Evolutionary conservation across 2,797 vertebrate species (phyloP).

Genomic region (Emys orbicularis): DNA sequence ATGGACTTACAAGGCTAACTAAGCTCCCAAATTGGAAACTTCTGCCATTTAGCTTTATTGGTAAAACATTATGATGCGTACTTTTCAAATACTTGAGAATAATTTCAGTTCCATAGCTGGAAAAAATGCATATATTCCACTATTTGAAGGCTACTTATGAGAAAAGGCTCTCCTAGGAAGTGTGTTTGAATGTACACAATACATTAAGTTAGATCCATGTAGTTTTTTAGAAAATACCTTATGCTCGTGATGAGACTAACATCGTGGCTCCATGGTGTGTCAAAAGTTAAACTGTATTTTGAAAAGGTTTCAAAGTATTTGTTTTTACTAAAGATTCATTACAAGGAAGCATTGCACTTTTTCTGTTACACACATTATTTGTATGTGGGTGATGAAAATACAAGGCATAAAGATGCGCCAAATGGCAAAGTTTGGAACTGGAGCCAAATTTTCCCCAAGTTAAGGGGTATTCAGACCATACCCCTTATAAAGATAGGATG

Average conservation of each 20-base stretch:
- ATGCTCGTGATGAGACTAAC: slow-evolving; percentile 29
- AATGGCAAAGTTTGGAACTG: background rate
- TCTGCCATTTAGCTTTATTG: background rate
- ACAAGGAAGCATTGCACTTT: background rate
- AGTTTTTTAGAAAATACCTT: background rate
- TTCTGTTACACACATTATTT: background rate
- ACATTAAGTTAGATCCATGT: background rate
- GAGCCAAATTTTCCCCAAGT: background rate
- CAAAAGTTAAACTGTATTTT: slow-evolving; percentile 36
- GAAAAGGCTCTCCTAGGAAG: background rate
- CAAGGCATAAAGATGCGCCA: background rate
- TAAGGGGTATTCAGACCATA: background rate
- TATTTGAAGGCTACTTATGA: background rate
- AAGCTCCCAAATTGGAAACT: background rate
- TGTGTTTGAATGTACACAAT: background rate
- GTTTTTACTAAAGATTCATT: background rate
- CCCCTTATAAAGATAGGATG: background rate
- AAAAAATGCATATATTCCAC: background rate
- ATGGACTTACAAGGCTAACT: background rate
- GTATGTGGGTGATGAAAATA: background rate
- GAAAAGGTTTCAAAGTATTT: background rate
- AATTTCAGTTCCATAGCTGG: background rate
- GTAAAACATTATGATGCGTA: slow-evolving; percentile 49
- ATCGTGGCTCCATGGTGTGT: slow-evolving; percentile 14
- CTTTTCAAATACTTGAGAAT: slow-evolving; percentile 47